Percentiles rank a stretch among this genome's conserved stretches.
phyloP scores from a whole-genome alignment of 2,113 vertebrate genomes.

The Fulmarus glacialis region DNA sequence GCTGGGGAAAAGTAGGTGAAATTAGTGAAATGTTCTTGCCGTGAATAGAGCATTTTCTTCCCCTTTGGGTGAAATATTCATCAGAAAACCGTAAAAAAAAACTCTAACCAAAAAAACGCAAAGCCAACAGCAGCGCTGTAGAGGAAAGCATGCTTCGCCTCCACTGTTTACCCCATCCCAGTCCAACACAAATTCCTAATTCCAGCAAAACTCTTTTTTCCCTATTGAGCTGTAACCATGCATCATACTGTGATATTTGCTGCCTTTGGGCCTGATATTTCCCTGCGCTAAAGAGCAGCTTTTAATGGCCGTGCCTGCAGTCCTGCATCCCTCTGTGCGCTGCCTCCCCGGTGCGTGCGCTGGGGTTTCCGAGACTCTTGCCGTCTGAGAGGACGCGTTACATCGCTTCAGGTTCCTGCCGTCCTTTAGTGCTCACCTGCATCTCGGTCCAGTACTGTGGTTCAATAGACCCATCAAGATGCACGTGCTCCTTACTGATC shows the following conservation, averaged over 20 bases:
- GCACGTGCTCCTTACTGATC: neutral
- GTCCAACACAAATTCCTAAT: neutral
- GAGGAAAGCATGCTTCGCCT: neutral
- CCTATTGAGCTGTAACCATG: neutral
- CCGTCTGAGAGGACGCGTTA: neutral
- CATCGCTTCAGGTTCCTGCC: fast-evolving
- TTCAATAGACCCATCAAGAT: neutral
- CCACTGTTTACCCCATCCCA: neutral
- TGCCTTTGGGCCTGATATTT: neutral
- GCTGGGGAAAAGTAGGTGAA: neutral
- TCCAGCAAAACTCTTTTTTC: neutral
- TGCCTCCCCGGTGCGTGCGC: neutral
- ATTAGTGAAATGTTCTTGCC: neutral
- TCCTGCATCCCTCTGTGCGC: neutral
- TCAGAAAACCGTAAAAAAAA: neutral
- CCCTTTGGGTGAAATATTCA: neutral
- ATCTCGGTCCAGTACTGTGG: fast-evolving
- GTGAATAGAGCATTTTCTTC: neutral
- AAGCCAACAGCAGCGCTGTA: neutral
- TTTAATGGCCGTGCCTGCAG: neutral
- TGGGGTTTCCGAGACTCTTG: neutral
- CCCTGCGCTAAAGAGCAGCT: neutral
- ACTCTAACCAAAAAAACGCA: neutral
- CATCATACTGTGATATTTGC: neutral
- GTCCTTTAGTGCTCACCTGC: neutral